phyloP scores from a whole-genome alignment of 2,888 invertebrate genomes.

The Heteromurus nitidus region DNA sequence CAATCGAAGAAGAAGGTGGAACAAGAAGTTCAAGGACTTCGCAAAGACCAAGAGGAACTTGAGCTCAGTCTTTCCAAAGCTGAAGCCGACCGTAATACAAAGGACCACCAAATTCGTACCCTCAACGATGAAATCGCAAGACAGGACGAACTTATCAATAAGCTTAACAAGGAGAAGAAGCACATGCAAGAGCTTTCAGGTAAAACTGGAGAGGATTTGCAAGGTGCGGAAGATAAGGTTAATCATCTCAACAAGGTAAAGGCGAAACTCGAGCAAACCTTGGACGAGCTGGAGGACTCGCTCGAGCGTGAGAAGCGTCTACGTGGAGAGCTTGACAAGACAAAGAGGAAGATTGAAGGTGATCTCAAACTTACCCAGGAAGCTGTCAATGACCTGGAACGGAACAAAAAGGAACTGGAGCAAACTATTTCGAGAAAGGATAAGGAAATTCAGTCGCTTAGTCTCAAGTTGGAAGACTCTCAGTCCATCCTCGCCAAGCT shows the following conservation, averaged over 20 bases:
- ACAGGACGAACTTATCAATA: constrained; percentile 99
- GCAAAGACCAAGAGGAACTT: constrained; percentile 98
- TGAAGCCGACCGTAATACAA: constrained; percentile 98
- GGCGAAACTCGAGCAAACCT: constrained; percentile 97
- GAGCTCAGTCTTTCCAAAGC: constrained; percentile 94
- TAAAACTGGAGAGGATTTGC: constrained; percentile 93
- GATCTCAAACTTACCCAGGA: constrained; percentile 99
- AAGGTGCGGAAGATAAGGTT: constrained; percentile 98
- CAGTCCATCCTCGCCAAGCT: constrained; percentile 97
- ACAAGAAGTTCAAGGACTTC: constrained; percentile 93
- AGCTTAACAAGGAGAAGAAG: constrained; percentile 99
- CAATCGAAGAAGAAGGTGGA: constrained; percentile 98
- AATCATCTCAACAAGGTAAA: constrained; percentile 99
- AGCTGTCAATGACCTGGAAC: constrained; percentile 96
- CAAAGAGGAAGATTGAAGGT: constrained; percentile 98
- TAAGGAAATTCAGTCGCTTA: constrained; percentile 96
- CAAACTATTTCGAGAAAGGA: constrained; percentile 99
- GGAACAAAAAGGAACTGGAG: constrained; percentile 98
- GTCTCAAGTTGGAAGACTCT: constrained; percentile 98
- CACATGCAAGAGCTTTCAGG: constrained; percentile 94
- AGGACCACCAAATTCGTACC: constrained; percentile 98
- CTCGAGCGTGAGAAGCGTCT: constrained; percentile 99
- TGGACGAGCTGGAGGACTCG: constrained; percentile 98
- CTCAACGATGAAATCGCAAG: constrained; percentile 99
- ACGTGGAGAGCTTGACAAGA: constrained; percentile 97